Evolutionary conservation across 1,140 invertebrate species (phyloP).

Genomic region (Sinonovacula constricta): DNA sequence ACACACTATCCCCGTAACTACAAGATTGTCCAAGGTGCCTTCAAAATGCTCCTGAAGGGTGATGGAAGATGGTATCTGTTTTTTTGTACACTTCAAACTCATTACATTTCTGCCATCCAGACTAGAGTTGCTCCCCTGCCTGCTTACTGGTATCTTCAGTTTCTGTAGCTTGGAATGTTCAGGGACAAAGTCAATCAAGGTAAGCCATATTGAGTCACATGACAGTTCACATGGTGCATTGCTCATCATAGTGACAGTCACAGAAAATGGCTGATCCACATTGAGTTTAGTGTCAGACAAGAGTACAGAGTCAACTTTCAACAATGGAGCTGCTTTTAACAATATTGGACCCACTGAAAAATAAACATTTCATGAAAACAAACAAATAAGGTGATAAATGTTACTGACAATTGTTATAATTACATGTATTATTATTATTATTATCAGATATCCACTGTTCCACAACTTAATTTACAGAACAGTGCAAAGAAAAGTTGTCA

Average conservation of each 20-base stretch:
- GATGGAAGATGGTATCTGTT: slow-evolving; percentile 77
- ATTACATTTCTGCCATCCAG: slow-evolving; percentile 57
- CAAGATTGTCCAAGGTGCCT: slow-evolving; percentile 86
- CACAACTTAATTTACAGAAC: too few relatives aligned
- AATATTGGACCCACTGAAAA: slow-evolving; percentile 19
- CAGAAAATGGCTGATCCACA: slow-evolving; percentile 81
- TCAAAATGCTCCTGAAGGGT: slow-evolving; percentile 86
- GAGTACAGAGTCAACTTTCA: slow-evolving; percentile 44
- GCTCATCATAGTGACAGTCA: slow-evolving; percentile 82
- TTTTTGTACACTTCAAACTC: slow-evolving; percentile 59
- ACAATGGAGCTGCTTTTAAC: slow-evolving; percentile 56
- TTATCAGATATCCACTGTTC: too few relatives aligned
- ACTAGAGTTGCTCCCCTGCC: slow-evolving; percentile 60
- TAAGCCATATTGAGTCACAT: slow-evolving; percentile 61
- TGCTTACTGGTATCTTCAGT: slow-evolving; percentile 58
- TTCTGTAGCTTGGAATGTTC: slow-evolving; percentile 68
- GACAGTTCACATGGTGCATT: slow-evolving; percentile 79
- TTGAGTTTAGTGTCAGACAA: slow-evolving; percentile 71
- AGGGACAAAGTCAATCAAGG: slow-evolving; percentile 39
- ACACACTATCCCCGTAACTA: slow-evolving; percentile 75
- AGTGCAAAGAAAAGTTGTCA: too few relatives aligned
- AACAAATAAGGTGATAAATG: too few relatives aligned
- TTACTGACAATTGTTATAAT: too few relatives aligned
- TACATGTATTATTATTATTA: too few relatives aligned
- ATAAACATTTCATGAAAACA: too few relatives aligned